Base-by-base conservation (phyloP, 92 coral and sea anemone species). In the Pocillopora grandis region DNA sequence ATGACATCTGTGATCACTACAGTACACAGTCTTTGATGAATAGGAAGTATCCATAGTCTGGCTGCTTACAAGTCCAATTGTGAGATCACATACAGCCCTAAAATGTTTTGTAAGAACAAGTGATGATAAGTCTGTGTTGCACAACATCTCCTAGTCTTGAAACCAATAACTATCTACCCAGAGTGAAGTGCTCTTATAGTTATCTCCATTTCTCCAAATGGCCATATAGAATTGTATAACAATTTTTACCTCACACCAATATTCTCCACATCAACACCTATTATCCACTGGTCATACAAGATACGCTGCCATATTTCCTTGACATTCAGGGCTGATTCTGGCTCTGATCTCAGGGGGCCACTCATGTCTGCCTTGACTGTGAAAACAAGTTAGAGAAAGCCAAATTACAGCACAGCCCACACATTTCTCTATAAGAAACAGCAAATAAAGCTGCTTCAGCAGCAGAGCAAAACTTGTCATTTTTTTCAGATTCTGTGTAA, bases 211-310 rank as follows among this genome's bases (percentile, higher is more conserved):
- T 27, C 31, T 27, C 1, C 31, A 27, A 27, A 27, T 27, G 31
- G 31, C 31, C 31, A 27, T 0, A 27, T 27, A 1, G 31, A 27
- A 27, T 27, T 27, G 31, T 27, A 27, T 27, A 42, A 48, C 36
- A 0, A 14, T 2, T 5, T 36, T 10, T 88, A 93, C 98, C 98
- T 91, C 65, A 66, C 82, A 68, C 92, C 78, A 31, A 74, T 80
- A 80, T 93, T 93, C 37, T 66, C 81, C n/a, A 91, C 55, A 72
- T 93, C 92, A 19, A 88, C 66, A 13, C 95, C 98, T 49, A 94
- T 88, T 23, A 94, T 76, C 93, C 95, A 94, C 31, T 88, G 77
- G 83, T 81, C 79, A 35, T 66, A 36, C 5, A 85, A 75, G 23
- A 88, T 76, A 42, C 91, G 78, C 84, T 88, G 91, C 94, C 94